Conservation (phyloP, 2,113 vertebrate species). For the Scomber scombrus region DNA sequence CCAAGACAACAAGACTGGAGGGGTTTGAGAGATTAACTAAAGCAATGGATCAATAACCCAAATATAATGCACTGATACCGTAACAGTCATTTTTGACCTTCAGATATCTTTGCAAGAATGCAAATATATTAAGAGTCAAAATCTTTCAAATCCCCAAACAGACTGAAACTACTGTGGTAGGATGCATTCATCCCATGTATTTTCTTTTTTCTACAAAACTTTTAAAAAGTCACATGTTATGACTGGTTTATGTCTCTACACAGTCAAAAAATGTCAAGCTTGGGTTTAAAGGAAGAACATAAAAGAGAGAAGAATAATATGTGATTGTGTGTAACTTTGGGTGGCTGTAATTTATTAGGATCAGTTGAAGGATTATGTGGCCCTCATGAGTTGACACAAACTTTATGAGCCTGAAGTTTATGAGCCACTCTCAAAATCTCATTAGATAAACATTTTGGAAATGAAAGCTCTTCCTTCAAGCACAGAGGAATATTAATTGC, state of each 20-base stretch:
- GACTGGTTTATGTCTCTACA: no score
- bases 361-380: neutral
- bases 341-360: slow-evolving; percentile 1
- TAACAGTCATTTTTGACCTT: neutral
- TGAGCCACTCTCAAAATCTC: neutral
- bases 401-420: neutral
- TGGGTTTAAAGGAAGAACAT: neutral
- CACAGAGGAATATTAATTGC: neutral
- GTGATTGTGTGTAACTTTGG: neutral
- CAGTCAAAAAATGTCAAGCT: neutral
- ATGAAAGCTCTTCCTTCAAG: neutral
- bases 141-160: no score
- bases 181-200: neutral
- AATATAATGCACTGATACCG: neutral
- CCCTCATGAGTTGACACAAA: neutral
- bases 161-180: no score
- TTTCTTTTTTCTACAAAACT: no score
- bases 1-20: slow-evolving; percentile 14
- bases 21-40: neutral
- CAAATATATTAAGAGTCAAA: neutral
- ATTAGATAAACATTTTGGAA: slow-evolving; percentile 3
- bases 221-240: no score
- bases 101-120: neutral
- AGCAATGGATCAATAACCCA: slow-evolving; percentile 4
- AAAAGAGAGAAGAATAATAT: neutral